These are phyloP conservation scores for Polydrusus pterygomalis DNA, from an alignment of 2,888 invertebrate species.

Conservation along the genomic window DNA sequence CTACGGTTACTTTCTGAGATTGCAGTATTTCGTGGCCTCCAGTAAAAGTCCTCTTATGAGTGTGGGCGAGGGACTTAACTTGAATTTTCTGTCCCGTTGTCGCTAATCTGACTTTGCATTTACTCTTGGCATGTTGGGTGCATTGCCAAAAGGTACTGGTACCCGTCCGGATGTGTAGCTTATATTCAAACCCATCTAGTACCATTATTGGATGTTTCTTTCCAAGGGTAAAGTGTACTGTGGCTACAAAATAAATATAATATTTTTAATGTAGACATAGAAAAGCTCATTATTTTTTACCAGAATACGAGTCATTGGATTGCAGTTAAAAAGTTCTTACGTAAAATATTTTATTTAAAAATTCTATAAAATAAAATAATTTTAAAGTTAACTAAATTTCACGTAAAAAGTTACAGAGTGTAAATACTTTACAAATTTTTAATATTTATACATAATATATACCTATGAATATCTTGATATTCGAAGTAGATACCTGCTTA, in stretches of 20 bases:
- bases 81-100: constrained; percentile 56
- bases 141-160: constrained; percentile 60
- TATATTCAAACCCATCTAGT: constrained; percentile 60
- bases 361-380: too few species aligned
- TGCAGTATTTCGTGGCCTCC: constrained; percentile 12
- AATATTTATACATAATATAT: too few species aligned
- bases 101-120: constrained; percentile 56
- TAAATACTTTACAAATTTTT: too few species aligned
- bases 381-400: too few species aligned
- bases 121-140: constrained; percentile 54
- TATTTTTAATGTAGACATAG: too few species aligned
- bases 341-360: too few species aligned
- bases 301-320: too few species aligned
- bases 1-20: constrained; percentile 19
- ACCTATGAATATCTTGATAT: too few species aligned
- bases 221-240: constrained; percentile 59
- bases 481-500: too few species aligned
- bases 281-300: too few species aligned
- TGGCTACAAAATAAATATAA: constrained; percentile 50
- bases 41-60: constrained; percentile 19
- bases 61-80: constrained; percentile 44
- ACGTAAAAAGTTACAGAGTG: too few species aligned
- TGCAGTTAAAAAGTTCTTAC: too few species aligned
- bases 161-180: constrained; percentile 55
- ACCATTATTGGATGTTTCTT: constrained; percentile 61